Conservation (phyloP, 2,113 vertebrate species). For the Odontophorus gujanensis region DNA sequence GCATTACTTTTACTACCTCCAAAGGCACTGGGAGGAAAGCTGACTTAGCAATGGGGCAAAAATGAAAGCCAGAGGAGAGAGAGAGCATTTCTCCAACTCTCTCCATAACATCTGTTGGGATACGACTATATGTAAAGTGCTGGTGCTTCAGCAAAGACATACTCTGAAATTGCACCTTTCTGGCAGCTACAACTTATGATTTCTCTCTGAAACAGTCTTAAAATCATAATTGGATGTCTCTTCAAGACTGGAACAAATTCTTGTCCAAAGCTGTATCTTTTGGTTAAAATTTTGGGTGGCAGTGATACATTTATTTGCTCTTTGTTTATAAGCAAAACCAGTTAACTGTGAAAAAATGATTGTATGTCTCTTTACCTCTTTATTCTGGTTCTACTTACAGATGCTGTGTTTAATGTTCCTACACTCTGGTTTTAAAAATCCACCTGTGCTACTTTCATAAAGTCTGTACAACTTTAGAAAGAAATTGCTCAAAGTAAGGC, state of each 20-base stretch:
- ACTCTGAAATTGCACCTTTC: background rate
- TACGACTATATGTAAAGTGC: background rate
- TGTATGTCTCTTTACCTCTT: background rate
- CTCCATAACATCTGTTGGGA: background rate
- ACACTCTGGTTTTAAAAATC: background rate
- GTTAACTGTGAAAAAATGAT: background rate
- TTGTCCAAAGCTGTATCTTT: background rate
- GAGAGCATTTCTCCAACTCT: background rate
- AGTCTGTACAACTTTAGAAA: background rate
- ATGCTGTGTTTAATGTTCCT: too few relatives aligned
- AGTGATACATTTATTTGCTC: background rate
- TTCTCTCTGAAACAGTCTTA: background rate
- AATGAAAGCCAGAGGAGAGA: background rate
- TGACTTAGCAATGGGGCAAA: background rate
- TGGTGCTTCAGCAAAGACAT: background rate
- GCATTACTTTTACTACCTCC: background rate
- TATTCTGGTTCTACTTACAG: conserved; percentile 26
- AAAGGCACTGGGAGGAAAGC: background rate
- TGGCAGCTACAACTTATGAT: background rate
- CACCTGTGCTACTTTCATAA: conserved; percentile 12
- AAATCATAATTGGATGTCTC: background rate
- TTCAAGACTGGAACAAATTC: background rate
- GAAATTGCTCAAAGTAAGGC: background rate
- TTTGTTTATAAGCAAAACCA: background rate
- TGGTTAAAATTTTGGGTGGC: background rate